phyloP scores from a whole-genome alignment of 37 sponge, comb jelly and placozoan species.

The Oopsacas minuta region DNA sequence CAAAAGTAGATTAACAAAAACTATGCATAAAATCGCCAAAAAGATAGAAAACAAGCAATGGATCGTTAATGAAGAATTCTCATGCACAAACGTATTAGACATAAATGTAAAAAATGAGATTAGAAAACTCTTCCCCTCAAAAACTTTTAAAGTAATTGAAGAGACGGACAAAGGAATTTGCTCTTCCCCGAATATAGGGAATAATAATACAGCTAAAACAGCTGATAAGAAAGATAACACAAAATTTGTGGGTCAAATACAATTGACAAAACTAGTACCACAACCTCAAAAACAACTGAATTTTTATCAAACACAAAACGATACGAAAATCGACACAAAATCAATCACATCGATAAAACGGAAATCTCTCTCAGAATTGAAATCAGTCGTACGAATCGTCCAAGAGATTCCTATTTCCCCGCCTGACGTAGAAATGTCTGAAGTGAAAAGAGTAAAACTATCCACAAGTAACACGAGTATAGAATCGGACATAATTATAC shows the following conservation, averaged over 20 bases:
- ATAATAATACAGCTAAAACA: not conserved
- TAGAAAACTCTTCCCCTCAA: not conserved
- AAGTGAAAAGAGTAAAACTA: not conserved
- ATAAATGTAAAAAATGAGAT: not conserved
- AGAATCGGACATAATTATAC: not conserved
- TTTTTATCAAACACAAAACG: not conserved
- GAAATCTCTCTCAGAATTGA: not conserved
- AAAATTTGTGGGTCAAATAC: not conserved
- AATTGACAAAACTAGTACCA: not conserved
- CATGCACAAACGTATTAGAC: not conserved
- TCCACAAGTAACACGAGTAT: not conserved
- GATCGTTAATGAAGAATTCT: not conserved
- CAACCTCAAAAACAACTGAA: not conserved
- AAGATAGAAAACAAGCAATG: not conserved
- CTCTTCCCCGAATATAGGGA: not conserved
- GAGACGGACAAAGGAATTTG: not conserved
- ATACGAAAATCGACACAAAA: not conserved
- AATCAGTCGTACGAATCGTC: not conserved
- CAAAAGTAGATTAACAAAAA: not conserved
- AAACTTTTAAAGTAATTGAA: not conserved
- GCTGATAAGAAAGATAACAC: not conserved
- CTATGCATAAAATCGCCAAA: not conserved
- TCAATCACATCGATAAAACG: not conserved
- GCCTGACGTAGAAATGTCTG: not conserved
- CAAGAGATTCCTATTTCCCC: not conserved